These are phyloP conservation scores for Dolichopus griseipennis DNA, from an alignment of 2,888 invertebrate species.

Conservation along the genomic window DNA sequence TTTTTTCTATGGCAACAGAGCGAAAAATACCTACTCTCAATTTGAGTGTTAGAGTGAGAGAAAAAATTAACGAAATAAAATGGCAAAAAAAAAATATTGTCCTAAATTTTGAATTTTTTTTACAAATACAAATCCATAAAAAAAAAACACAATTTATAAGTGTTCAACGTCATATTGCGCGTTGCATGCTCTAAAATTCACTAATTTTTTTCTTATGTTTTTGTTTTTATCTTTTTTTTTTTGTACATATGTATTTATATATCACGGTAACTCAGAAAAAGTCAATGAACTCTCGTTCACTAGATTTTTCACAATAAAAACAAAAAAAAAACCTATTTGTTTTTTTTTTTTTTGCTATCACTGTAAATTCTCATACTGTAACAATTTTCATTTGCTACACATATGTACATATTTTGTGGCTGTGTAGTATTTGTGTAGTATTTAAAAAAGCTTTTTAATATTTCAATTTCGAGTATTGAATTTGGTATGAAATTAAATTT, in stretches of 20 bases:
- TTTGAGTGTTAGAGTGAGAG: no score
- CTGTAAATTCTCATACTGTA: no score
- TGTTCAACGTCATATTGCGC: not conserved
- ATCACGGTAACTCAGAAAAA: not conserved
- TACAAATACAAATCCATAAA: no score
- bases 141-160: not conserved
- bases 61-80: no score
- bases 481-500: not conserved
- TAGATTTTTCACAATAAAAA: not conserved
- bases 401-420: not conserved
- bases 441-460: not conserved
- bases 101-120: no score
- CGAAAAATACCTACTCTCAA: no score
- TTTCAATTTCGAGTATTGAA: not conserved
- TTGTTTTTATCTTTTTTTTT: no score
- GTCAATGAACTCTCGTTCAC: not conserved
- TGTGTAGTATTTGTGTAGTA: not conserved
- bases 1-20: no score
- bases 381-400: no score
- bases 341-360: no score
- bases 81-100: no score
- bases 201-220: not conserved
- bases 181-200: not conserved
- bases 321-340: not conserved
- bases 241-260: not conserved